Conservation (phyloP, 2,888 invertebrate genomes). For the Pharmacophagus antenor region DNA sequence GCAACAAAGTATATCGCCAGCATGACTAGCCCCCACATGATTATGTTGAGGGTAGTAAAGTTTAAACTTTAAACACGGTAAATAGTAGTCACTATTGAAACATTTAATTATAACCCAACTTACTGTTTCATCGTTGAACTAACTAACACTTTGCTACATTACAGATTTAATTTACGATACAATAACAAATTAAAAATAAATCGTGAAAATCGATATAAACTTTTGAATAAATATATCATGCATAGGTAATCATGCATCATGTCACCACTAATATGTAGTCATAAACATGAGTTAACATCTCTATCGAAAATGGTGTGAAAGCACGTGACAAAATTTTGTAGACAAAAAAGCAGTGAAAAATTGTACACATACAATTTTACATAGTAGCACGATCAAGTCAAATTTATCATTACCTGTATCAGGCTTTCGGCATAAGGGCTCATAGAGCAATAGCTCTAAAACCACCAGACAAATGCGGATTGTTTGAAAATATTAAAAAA, state of each 20-base stretch:
- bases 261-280: constrained; percentile 25
- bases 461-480: constrained; percentile 6
- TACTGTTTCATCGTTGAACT: background rate
- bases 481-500: constrained; percentile 15
- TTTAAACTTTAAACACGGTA: background rate
- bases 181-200: background rate
- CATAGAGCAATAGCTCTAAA: constrained; percentile 42
- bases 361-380: constrained; percentile 71
- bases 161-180: constrained; percentile 1
- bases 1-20: constrained; percentile 54
- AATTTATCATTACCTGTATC: constrained; percentile 30
- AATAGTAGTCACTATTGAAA: background rate
- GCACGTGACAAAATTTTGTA: constrained; percentile 57
- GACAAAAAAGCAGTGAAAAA: constrained; percentile 55
- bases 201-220: background rate
- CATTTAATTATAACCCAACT: background rate
- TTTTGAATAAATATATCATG: background rate
- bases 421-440: constrained; percentile 34
- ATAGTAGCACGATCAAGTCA: constrained; percentile 51
- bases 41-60: constrained; percentile 32
- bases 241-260: constrained; percentile 22
- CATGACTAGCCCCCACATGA: too few relatives aligned
- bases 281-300: constrained; percentile 48
- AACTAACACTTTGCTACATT: constrained; percentile 1
- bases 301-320: constrained; percentile 71